Base-by-base conservation (phyloP, 2,888 invertebrate genomes). In the Pantelozetes paolii region DNA sequence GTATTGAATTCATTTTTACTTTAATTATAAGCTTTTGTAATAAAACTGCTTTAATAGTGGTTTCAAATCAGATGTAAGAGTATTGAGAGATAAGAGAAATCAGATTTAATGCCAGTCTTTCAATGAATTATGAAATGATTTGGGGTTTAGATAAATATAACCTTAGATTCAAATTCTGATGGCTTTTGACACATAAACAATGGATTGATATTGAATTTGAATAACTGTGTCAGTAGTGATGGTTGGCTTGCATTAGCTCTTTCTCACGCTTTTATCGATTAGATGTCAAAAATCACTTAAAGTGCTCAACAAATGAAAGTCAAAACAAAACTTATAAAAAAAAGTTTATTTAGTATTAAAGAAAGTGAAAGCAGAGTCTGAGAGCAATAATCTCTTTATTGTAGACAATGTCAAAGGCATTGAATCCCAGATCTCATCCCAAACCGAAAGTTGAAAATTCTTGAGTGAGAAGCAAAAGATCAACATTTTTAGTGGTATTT, bases 301-400 rank as follows among this genome's bases (percentile, higher is more conserved):
- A 36, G 5, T 9, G 36, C 9, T 26, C 26, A 23, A 20, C 1
- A 48, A 48, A 45, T n/a, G 45, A 45, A 18, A 54, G 20, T 23
- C 2, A 54, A 26, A 54, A 23, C 8, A 54, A 54, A 26, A 54
- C 6, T 23, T 9, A 45, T 54, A 5, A 26, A 13, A 13, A 13
- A 15, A 26, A 54, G 54, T 54, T 13, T 23, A 13, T 20, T 23
- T 26, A 23, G 1, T 18, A n/a, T 20, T 20, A 48, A 20, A 20
- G 48, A 48, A 48, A 48, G 48, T 48, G 23, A 54, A 67, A 67
- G 20, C 20, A 18, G 40, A 62, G 28, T 11, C 20, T 23, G 36
- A 62, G 62, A 62, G 62, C 62, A 67, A 67, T 67, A 67, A 67
- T 67, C 67, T 67, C 40, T 67, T 67, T 42, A 67, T 40, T 40